phyloP scores from a whole-genome alignment of 2,113 vertebrate genomes.

The Apeltes quadracus region DNA sequence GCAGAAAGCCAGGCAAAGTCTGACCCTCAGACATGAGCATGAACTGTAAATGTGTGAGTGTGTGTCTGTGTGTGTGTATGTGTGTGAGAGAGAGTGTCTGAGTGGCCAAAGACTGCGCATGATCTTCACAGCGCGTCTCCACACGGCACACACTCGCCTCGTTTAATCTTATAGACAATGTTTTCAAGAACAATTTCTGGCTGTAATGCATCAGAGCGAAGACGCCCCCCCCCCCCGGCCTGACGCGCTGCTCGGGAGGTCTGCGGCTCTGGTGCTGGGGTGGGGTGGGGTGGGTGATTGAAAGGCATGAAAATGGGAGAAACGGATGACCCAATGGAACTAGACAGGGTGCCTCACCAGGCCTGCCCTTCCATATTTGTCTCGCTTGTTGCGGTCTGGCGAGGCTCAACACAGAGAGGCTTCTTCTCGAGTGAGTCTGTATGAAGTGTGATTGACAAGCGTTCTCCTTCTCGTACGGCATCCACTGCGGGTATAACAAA shows the following conservation, averaged over 20 bases:
- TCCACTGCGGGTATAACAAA: not conserved
- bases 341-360: conserved; percentile 20
- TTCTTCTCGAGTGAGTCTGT: not conserved
- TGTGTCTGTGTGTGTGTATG: conserved; percentile 17
- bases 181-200: conserved; percentile 64
- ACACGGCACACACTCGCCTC: conserved; percentile 23
- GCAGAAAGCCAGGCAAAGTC: conserved; percentile 27
- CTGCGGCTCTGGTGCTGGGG: conserved; percentile 36
- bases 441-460: conserved; percentile 25
- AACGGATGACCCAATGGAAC: conserved; percentile 36
- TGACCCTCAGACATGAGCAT: conserved; percentile 9
- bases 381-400: conserved; percentile 48
- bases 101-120: conserved; percentile 13
- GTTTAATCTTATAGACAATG: conserved; percentile 60
- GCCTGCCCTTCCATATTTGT: conserved; percentile 25
- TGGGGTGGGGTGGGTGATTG: conserved; percentile 13
- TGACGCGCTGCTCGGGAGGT: conserved; percentile 33
- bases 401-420: not conserved
- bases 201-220: conserved; percentile 55
- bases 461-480: conserved; percentile 6
- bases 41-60: not conserved
- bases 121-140: conserved; percentile 22
- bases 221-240: conserved; percentile 9
- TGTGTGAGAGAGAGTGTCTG: not conserved
- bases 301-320: conserved; percentile 29